Evolutionary conservation across 1,140 invertebrate genomes (phyloP).

Genomic region (Lepidurus couesii): DNA sequence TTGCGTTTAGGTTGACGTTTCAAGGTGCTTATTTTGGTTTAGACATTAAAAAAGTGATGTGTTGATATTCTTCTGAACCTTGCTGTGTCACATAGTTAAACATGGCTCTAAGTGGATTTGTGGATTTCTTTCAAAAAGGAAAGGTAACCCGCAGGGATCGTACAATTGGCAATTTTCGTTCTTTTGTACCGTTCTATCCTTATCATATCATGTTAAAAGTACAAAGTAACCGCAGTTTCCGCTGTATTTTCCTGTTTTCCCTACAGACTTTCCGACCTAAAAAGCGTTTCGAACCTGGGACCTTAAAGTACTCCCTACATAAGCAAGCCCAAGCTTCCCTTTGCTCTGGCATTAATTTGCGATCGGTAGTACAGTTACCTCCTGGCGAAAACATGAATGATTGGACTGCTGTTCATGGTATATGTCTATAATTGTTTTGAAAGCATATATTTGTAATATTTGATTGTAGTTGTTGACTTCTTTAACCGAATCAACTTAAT

Average conservation of each 20-base stretch:
- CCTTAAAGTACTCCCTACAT: conserved; percentile 82
- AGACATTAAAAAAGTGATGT: neutral
- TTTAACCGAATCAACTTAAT: conserved; percentile 94
- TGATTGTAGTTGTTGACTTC: conserved; percentile 80
- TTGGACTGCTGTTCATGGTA: conserved; percentile 93
- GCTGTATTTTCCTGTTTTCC: conserved; percentile 29
- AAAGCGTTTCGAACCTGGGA: conserved; percentile 85
- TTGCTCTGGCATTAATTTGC: conserved; percentile 87
- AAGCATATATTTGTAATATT: neutral
- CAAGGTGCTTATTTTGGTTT: conserved; percentile 22
- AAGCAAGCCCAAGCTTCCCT: conserved; percentile 91
- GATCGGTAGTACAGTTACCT: conserved; percentile 76
- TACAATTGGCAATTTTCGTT: neutral
- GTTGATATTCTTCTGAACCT: conserved; percentile 24
- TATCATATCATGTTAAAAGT: neutral
- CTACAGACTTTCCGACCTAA: conserved; percentile 80
- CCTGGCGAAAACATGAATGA: conserved; percentile 82
- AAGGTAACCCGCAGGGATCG: conserved; percentile 55
- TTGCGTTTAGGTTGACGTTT: neutral
- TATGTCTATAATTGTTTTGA: conserved; percentile 23
- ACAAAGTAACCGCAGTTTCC: neutral
- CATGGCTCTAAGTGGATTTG: conserved; percentile 62
- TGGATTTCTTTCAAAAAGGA: conserved; percentile 76
- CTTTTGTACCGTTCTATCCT: neutral
- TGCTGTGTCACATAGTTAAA: neutral